These are phyloP conservation scores for Mesaphorura yosii DNA, from an alignment of 1,140 invertebrate species.

Conservation along the genomic window DNA sequence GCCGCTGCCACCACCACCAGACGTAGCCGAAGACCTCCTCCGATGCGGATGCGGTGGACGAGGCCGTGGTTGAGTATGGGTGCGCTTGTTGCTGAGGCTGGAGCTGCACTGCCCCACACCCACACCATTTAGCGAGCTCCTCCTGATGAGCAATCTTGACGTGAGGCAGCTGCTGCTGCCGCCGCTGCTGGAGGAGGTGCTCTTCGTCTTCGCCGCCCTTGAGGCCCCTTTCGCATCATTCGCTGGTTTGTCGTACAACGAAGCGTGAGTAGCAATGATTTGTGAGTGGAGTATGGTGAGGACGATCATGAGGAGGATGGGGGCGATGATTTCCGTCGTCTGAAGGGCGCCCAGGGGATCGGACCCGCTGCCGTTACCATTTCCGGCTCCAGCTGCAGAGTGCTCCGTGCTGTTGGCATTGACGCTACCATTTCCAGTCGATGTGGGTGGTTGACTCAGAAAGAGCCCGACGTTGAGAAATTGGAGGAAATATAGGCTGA, in stretches of 20 bases:
- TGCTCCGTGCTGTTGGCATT: neutral
- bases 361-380: too few species aligned
- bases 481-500: slow-evolving; percentile 65
- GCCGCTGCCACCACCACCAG: too few species aligned
- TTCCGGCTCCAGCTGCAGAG: too few species aligned
- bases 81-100: too few species aligned
- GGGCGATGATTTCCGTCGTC: slow-evolving; percentile 56
- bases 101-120: too few species aligned
- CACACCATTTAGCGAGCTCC: too few species aligned
- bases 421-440: neutral
- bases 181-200: neutral
- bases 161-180: too few species aligned
- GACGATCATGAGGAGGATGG: slow-evolving; percentile 63
- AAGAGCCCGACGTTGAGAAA: slow-evolving; percentile 55
- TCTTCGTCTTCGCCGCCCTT: slow-evolving; percentile 3
- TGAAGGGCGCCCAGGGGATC: slow-evolving; percentile 19
- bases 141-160: too few species aligned
- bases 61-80: too few species aligned
- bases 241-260: neutral
- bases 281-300: slow-evolving; percentile 81
- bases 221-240: neutral
- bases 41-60: too few species aligned
- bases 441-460: slow-evolving; percentile 34
- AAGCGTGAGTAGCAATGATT: slow-evolving; percentile 30
- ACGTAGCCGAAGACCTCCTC: too few species aligned